These are phyloP conservation scores for Diabrotica virgifera DNA, from an alignment of 1,140 invertebrate species.

Conservation along the genomic window DNA sequence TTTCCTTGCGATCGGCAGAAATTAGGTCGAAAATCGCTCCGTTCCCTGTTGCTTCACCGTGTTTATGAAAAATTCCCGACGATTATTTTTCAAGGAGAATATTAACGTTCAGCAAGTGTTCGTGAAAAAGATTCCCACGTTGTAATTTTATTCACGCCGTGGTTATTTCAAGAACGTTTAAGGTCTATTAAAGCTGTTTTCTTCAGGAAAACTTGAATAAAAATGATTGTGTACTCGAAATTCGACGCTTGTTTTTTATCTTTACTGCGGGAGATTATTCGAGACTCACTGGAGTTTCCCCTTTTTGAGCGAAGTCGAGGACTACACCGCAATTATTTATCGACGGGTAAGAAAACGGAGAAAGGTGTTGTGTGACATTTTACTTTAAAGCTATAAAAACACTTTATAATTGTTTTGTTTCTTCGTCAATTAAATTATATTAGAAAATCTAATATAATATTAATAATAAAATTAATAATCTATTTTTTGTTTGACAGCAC, in stretches of 20 bases:
- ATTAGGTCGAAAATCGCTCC: neutral
- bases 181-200: conserved; percentile 23
- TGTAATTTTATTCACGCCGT: conserved; percentile 28
- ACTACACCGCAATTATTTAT: neutral
- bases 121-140: conserved; percentile 29
- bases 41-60: neutral
- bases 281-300: neutral
- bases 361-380: no score
- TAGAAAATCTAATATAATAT: no score
- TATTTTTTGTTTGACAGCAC: no score
- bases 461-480: no score
- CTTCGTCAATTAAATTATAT: no score
- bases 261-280: neutral
- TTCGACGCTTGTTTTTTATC: conserved; percentile 9
- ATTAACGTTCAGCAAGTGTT: conserved; percentile 20
- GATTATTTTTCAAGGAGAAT: conserved; percentile 17
- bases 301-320: neutral
- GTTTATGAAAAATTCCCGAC: conserved; percentile 12
- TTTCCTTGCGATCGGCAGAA: conserved; percentile 1
- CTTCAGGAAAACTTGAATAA: conserved; percentile 13
- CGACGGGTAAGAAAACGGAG: no score
- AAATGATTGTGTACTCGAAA: conserved; percentile 17
- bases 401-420: no score
- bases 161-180: conserved; percentile 27
- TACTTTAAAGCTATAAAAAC: no score